Conservation (phyloP, 2,797 vertebrate genomes). For the Adelosebastes latens region DNA sequence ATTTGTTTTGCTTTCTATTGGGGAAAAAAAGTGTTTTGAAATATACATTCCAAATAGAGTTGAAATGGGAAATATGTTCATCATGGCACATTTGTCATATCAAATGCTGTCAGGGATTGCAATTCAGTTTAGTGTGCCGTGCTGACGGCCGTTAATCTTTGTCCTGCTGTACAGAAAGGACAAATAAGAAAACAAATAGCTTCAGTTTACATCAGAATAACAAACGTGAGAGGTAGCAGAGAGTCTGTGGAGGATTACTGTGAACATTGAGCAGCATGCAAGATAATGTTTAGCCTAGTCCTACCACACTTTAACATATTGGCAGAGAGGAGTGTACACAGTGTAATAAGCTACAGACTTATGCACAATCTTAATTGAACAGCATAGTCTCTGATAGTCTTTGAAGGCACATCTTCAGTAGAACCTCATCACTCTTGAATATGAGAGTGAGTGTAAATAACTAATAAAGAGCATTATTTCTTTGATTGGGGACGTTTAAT, state of each 20-base stretch:
- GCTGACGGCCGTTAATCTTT: not conserved
- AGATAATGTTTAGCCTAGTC: not conserved
- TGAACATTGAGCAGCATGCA: not conserved
- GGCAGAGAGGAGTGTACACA: not conserved
- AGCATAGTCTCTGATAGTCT: not conserved
- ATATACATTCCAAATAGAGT: constrained; percentile 11
- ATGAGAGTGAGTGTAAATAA: not conserved
- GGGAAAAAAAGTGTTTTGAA: not conserved
- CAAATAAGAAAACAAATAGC: not conserved
- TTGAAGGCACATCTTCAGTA: not conserved
- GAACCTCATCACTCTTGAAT: not conserved
- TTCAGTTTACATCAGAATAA: not conserved
- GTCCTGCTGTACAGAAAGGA: not conserved
- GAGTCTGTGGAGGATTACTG: not conserved
- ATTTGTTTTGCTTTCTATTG: not conserved
- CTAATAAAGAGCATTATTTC: not conserved
- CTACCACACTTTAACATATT: not conserved
- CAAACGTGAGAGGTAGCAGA: not conserved
- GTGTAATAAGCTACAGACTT: not conserved
- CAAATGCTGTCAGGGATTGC: not conserved
- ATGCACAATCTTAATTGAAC: not conserved
- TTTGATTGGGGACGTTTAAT: not conserved
- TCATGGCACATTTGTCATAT: not conserved
- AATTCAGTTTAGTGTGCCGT: not conserved
- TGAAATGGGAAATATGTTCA: not conserved